phyloP scores from a whole-genome alignment of 2,113 vertebrate genomes.

The Trochalopteron elliotii region DNA sequence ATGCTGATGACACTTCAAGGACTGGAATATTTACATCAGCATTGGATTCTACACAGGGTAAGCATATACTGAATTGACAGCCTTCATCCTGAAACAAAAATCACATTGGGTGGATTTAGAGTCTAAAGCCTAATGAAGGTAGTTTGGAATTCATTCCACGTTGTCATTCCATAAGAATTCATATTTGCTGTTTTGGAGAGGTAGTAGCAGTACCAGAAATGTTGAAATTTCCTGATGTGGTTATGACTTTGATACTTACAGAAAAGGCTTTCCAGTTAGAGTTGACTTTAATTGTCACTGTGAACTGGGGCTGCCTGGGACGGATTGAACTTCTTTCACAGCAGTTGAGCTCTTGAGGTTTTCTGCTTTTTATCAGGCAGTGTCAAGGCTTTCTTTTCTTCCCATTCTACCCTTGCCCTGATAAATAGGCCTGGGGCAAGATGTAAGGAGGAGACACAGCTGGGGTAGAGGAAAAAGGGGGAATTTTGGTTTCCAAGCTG shows the following conservation, averaged over 20 bases:
- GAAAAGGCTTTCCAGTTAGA: background rate
- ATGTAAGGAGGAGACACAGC: background rate
- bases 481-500: background rate
- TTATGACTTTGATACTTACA: background rate
- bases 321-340: background rate
- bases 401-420: rapidly evolving
- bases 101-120: background rate
- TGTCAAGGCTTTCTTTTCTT: background rate
- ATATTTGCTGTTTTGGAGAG: background rate
- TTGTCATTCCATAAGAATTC: background rate
- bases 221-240: background rate
- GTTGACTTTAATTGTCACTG: background rate
- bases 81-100: background rate
- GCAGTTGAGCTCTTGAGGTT: background rate
- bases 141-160: background rate
- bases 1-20: slow-evolving; percentile 98
- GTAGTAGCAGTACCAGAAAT: background rate
- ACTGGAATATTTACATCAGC: slow-evolving; percentile 93
- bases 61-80: slow-evolving; percentile 15
- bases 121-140: background rate
- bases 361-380: background rate
- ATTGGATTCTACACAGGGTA: slow-evolving; percentile 98
- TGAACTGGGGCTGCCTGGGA: background rate
- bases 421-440: background rate
- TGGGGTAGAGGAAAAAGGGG: background rate